Evolutionary conservation across 1,140 invertebrate species (phyloP).

Genomic region (Drosophila kohkoa): DNA sequence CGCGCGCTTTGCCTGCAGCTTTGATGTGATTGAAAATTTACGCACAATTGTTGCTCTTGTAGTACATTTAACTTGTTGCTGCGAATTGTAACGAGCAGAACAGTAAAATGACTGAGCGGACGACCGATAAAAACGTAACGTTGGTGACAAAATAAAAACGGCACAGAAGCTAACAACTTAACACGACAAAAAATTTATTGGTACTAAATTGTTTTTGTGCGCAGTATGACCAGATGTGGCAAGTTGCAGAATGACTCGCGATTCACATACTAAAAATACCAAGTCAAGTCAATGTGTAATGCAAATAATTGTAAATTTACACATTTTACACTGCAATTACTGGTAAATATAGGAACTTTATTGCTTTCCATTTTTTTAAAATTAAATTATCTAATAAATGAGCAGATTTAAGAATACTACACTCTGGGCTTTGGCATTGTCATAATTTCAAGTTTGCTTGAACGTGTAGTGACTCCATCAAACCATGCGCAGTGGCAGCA

Average conservation of each 20-base stretch:
- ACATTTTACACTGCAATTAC: no score
- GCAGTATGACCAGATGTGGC: conserved; percentile 16
- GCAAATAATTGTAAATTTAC: background rate
- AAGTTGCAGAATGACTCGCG: background rate
- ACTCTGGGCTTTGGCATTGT: no score
- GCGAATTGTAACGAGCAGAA: background rate
- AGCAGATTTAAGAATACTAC: no score
- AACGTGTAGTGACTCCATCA: conserved; percentile 7
- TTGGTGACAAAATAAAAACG: conserved; percentile 38
- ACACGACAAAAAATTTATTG: conserved; percentile 50
- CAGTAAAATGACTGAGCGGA: background rate
- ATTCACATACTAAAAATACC: conserved; percentile 19
- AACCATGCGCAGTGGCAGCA: background rate
- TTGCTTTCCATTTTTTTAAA: no score
- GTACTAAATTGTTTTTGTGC: conserved; percentile 49
- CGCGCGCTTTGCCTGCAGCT: conserved; percentile 45
- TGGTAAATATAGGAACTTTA: no score
- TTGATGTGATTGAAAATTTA: conserved; percentile 32
- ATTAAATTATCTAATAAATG: no score
- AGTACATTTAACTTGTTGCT: conserved; percentile 40
- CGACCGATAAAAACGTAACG: conserved; percentile 36
- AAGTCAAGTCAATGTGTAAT: background rate
- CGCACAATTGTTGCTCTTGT: conserved; percentile 26
- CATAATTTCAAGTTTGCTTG: background rate
- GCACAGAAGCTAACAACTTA: conserved; percentile 29